Evolutionary conservation across 2,797 vertebrate species (phyloP), one percentile per base, ranked within the genome.

Genomic region (Sebastes reedi): DNA sequence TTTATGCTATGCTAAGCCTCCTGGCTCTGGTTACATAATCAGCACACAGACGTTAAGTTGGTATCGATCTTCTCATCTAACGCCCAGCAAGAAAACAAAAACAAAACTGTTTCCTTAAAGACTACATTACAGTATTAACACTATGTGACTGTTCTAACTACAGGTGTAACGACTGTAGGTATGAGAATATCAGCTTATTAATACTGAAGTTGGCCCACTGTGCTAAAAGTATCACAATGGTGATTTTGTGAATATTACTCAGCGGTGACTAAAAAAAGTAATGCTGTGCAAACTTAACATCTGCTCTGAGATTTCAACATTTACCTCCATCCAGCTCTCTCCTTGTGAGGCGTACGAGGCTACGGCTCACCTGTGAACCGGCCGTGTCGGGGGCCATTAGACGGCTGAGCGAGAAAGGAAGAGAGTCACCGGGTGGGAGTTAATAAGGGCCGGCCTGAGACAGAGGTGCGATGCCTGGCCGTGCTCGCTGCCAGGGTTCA

Each of bases 381-480:
- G 71, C 80, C 80, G 59, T 16, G 71, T 74, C 55, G 8, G 65
- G 36, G 83, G 13, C 29, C 58, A 66, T 67, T 75, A 60, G 55
- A 25, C 2, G 32, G 59, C 39, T 50, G 30, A 80, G 55, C 42
- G 61, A 69, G 67, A 79, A 32, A 68, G 65, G 59, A 67, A 58
- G 18, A 30, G 80, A 80, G 42, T 81, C 64, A 52, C 6, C n/a
- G 55, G 25, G 59, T 76, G 75, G 69, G 75, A 82, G 70, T 86
- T 85, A 90, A 90, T 86, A 58, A 81, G 67, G 81, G 84, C 70
- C 81, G 60, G 74, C 60, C 46, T 68, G 67, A 88, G 82, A 29
- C 60, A 36, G 80, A 87, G 87, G 87, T 86, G 88, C 78, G 80
- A 88, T 58, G 80, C 67, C 70, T 78, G 85, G 69, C 39, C 29